These are phyloP conservation scores for Macrosoma leucophasiata DNA, from an alignment of 2,888 invertebrate species.

Conservation along the genomic window DNA sequence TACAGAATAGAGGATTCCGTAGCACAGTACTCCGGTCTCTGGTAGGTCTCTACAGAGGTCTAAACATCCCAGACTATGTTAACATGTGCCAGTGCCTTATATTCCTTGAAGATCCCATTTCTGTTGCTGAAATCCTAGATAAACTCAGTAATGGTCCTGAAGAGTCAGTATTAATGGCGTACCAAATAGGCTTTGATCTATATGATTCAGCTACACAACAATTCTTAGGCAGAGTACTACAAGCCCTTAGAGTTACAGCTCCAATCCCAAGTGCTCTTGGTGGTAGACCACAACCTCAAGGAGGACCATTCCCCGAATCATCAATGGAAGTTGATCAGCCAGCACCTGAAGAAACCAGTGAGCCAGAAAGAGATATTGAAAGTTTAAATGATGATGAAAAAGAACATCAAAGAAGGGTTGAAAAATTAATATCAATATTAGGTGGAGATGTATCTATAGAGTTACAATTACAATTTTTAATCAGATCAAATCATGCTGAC, in stretches of 20 bases:
- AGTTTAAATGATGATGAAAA: conserved; percentile 86
- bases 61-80: conserved; percentile 96
- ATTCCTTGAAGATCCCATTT: conserved; percentile 94
- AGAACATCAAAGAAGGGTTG: conserved; percentile 88
- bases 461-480: conserved; percentile 96
- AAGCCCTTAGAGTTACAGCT: conserved; percentile 87
- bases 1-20: conserved; percentile 95
- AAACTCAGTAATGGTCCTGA: conserved; percentile 86
- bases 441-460: conserved; percentile 98
- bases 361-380: conserved; percentile 64
- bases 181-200: conserved; percentile 98
- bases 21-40: conserved; percentile 92
- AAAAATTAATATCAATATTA: conserved; percentile 92
- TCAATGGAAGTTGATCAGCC: conserved; percentile 65
- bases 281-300: conserved; percentile 84
- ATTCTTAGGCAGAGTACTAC: conserved; percentile 90
- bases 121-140: conserved; percentile 95
- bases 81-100: conserved; percentile 99
- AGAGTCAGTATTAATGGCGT: conserved; percentile 94
- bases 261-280: conserved; percentile 86
- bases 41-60: conserved; percentile 91
- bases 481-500: conserved; percentile 98
- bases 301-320: conserved; percentile 70
- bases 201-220: conserved; percentile 99
- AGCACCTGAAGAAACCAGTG: conserved; percentile 55